These are phyloP conservation scores for Ceramica pisi DNA, from an alignment of 2,888 invertebrate species.

Conservation along the genomic window DNA sequence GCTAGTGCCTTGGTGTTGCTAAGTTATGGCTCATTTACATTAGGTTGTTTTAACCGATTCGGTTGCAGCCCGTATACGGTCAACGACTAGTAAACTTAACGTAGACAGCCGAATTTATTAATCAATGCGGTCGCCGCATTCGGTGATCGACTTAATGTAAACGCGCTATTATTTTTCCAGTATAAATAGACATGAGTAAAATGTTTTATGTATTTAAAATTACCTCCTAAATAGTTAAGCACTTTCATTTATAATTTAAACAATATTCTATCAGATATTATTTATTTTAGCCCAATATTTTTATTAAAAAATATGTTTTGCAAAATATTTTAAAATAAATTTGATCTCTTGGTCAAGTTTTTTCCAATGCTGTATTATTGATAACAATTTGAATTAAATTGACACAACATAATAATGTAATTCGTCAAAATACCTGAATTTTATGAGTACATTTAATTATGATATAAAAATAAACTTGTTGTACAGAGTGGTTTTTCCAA, in stretches of 20 bases:
- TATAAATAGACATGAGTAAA: neutral
- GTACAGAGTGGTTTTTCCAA: too few species aligned
- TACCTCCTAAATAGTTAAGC: neutral
- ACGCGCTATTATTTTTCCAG: neutral
- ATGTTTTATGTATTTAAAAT: neutral
- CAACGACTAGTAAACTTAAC: too few species aligned
- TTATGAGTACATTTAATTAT: slow-evolving; percentile 48
- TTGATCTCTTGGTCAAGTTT: slow-evolving; percentile 40
- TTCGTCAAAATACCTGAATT: slow-evolving; percentile 6
- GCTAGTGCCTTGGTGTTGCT: too few species aligned
- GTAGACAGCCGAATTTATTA: too few species aligned
- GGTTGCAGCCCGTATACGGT: too few species aligned
- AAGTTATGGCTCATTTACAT: neutral
- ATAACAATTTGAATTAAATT: neutral
- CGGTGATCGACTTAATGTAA: too few species aligned
- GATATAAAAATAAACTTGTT: slow-evolving; percentile 7
- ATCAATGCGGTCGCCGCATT: too few species aligned
- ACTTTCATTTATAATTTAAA: neutral
- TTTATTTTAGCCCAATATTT: neutral
- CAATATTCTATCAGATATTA: neutral
- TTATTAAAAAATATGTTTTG: neutral
- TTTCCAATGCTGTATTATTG: slow-evolving; percentile 2
- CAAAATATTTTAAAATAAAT: neutral
- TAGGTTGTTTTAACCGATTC: too few species aligned
- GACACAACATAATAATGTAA: slow-evolving; percentile 18